Evolutionary conservation across 2,888 invertebrate genomes (phyloP).

Genomic region (Drosophila quasianomalipes): DNA sequence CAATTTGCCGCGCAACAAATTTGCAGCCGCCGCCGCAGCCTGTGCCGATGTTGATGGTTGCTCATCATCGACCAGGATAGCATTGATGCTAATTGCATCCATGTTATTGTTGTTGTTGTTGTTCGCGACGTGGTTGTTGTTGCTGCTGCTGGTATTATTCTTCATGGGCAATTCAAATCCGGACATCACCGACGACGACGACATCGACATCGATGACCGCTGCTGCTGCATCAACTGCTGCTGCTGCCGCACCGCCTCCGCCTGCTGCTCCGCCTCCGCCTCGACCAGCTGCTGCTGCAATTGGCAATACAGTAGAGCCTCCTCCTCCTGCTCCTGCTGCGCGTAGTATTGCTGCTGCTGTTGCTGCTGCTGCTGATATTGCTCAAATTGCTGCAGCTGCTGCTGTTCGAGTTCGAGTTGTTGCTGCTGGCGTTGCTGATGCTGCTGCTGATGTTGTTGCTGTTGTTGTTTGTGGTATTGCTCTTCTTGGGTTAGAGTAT

Average conservation of each 20-base stretch:
- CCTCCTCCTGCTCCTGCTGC: conserved; percentile 57
- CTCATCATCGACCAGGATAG: conserved; percentile 70
- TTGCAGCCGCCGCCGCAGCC: conserved; percentile 51
- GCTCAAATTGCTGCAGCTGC: conserved; percentile 66
- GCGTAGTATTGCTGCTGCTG: conserved; percentile 50
- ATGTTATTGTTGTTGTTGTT: conserved; percentile 51
- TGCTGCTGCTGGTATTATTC: conserved; percentile 33
- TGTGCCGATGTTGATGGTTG: conserved; percentile 73
- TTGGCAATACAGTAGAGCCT: conserved; percentile 73
- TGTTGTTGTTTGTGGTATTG: conserved; percentile 82
- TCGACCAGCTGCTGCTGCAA: conserved; percentile 68
- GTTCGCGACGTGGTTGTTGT: conserved; percentile 34
- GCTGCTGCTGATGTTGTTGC: conserved; percentile 60
- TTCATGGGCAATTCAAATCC: conserved; percentile 61
- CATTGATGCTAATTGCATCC: conserved; percentile 72
- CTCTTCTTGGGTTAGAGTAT: conserved; percentile 84
- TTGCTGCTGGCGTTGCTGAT: conserved; percentile 44
- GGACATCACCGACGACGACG: conserved; percentile 74
- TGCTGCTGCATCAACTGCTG: conserved; percentile 85
- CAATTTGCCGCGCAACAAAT: conserved; percentile 36
- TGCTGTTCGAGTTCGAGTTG: conserved; percentile 47
- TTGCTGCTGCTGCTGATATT: conserved; percentile 63
- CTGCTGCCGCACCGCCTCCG: conserved; percentile 77
- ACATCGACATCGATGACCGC: conserved; percentile 84
- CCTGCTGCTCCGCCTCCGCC: conserved; percentile 51